phyloP scores from a whole-genome alignment of 2,888 invertebrate species.

The Mythimna impura region DNA sequence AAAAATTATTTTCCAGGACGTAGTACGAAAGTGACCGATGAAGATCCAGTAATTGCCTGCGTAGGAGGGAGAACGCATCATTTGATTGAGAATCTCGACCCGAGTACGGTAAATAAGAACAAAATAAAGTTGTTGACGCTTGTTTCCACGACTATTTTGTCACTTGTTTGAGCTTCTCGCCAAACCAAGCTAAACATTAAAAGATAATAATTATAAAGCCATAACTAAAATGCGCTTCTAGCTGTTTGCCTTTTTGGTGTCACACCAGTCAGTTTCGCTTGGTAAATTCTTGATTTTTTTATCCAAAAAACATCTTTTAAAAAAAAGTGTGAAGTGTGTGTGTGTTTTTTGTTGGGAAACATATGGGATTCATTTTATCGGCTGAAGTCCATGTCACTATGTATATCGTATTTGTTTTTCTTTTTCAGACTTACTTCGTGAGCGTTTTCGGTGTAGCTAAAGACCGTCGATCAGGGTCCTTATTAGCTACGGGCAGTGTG shows the following conservation, averaged over 20 bases:
- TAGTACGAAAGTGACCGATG: conserved; percentile 84
- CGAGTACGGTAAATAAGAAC: conserved; percentile 75
- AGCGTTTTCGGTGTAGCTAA: conserved; percentile 83
- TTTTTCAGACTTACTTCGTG: conserved; percentile 82
- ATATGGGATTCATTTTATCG: not conserved
- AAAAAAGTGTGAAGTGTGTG: too few species aligned
- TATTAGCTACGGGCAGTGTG: conserved; percentile 81
- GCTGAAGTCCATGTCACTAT: not conserved
- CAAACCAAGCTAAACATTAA: not conserved
- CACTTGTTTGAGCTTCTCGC: too few species aligned
- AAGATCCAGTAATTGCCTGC: conserved; percentile 84
- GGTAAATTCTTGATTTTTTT: not conserved
- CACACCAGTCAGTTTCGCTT: not conserved
- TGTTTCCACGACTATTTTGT: too few species aligned
- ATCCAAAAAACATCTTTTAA: too few species aligned
- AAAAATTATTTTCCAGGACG: conserved; percentile 75
- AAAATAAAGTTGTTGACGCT: not conserved
- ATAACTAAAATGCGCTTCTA: not conserved
- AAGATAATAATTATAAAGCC: not conserved
- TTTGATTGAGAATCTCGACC: conserved; percentile 85
- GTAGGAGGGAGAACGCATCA: conserved; percentile 86
- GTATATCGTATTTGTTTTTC: not conserved
- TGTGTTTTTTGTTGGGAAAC: too few species aligned
- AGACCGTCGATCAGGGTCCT: conserved; percentile 81
- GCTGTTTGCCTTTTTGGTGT: not conserved